phyloP scores from a whole-genome alignment of 23 tunicate genomes.

The Ciona savignyi region DNA sequence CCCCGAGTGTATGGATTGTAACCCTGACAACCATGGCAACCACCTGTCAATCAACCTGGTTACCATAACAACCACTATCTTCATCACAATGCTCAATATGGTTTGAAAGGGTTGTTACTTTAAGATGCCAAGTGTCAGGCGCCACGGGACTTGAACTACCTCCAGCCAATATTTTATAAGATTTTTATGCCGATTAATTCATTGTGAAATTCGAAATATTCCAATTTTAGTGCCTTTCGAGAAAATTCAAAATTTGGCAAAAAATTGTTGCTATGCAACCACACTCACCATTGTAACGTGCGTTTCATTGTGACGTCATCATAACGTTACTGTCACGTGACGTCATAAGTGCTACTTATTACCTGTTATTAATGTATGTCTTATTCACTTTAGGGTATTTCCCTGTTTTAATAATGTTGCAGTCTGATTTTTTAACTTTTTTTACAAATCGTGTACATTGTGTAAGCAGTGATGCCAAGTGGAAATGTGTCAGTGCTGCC shows the following conservation, averaged over 20 bases:
- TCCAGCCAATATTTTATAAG: background rate
- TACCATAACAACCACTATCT: background rate
- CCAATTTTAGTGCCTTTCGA: too few species aligned
- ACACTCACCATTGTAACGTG: background rate
- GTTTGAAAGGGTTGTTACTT: background rate
- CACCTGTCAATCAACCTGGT: background rate
- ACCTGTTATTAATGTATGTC: too few species aligned
- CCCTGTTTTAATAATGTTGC: background rate
- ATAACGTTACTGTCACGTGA: background rate
- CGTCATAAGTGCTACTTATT: background rate
- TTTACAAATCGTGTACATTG: background rate
- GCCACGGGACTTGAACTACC: background rate
- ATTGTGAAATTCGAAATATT: slow-evolving; percentile 1
- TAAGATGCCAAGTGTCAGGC: background rate
- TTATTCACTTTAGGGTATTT: background rate
- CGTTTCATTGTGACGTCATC: background rate
- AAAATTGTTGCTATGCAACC: background rate
- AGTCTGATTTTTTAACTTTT: too few species aligned
- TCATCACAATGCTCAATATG: background rate
- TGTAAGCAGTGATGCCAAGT: background rate
- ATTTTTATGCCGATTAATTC: background rate
- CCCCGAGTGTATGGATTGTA: background rate
- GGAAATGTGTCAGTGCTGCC: too few species aligned
- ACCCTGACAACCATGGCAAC: too few species aligned
- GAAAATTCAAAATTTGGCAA: too few species aligned